Percentiles rank a stretch among this genome's conserved stretches.
phyloP scores from a whole-genome alignment of 2,113 vertebrate species.

The Smithornis capensis region DNA sequence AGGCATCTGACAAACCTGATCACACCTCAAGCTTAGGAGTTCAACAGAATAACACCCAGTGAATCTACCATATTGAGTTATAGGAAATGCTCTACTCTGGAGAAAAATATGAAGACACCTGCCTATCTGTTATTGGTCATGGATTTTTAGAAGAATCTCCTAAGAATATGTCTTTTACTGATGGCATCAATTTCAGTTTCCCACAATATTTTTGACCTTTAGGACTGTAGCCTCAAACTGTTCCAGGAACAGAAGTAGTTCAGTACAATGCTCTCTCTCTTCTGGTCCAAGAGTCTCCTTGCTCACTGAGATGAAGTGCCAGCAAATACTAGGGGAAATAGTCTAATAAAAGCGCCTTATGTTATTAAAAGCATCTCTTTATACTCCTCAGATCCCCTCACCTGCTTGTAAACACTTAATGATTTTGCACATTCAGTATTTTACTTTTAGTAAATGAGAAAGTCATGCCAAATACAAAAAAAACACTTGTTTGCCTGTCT shows the following conservation, averaged over 20 bases:
- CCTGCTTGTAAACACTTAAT: background rate
- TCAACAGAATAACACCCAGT: background rate
- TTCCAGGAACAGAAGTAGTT: background rate
- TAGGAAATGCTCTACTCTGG: background rate
- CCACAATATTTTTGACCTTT: background rate
- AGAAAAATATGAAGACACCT: background rate
- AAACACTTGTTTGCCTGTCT: background rate
- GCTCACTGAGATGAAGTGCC: background rate
- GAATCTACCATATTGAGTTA: background rate
- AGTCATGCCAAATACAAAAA: background rate
- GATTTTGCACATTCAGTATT: background rate
- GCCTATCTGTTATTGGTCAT: background rate
- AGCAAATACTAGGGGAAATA: background rate
- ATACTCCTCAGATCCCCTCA: background rate
- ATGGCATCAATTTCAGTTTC: background rate
- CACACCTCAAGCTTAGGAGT: background rate
- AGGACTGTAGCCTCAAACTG: background rate
- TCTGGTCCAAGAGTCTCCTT: background rate
- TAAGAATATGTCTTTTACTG: background rate
- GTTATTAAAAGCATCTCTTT: background rate
- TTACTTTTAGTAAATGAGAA: background rate
- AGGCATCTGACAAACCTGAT: background rate
- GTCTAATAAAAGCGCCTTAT: background rate
- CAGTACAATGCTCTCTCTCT: background rate
- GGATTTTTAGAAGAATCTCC: background rate